Evolutionary conservation across 2,113 vertebrate genomes (phyloP).

Genomic region (Notarius lentiginosus): DNA sequence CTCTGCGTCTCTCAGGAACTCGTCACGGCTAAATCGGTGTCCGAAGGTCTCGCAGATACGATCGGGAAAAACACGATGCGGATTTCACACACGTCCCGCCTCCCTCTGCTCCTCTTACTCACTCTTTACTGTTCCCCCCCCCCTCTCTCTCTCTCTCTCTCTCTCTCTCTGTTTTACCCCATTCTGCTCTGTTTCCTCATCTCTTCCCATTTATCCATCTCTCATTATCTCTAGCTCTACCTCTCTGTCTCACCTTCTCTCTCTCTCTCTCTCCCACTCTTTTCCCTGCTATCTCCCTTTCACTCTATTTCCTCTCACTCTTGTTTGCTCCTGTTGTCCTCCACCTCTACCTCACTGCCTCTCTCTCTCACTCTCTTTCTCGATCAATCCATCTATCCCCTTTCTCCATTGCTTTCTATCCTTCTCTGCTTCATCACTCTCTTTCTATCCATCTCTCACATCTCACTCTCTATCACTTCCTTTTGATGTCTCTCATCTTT

Average conservation of each 20-base stretch:
- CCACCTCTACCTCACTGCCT: background rate
- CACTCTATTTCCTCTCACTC: background rate
- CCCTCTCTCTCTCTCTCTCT: background rate
- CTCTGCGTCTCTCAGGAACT: background rate
- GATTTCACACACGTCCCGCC: slow-evolving; percentile 26
- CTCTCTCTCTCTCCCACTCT: background rate
- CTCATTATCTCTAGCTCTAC: too few species aligned
- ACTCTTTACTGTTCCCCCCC: slow-evolving; percentile 10
- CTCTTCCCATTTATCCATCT: background rate
- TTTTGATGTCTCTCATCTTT: background rate
- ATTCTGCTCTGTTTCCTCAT: background rate
- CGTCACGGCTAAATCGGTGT: background rate
- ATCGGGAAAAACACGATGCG: slow-evolving; percentile 27
- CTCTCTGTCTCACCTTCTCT: background rate
- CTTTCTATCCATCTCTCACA: background rate
- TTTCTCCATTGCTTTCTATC: background rate
- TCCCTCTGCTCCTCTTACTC: slow-evolving; percentile 23
- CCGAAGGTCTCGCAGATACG: slow-evolving; percentile 5
- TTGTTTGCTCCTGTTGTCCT: background rate
- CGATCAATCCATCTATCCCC: background rate
- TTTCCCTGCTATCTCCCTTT: too few species aligned
- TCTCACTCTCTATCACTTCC: background rate
- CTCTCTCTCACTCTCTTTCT: background rate
- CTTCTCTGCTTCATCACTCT: background rate
- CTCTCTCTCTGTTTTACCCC: background rate